Base-by-base conservation (phyloP, 2,113 vertebrate genomes). In the Perca fluviatilis region DNA sequence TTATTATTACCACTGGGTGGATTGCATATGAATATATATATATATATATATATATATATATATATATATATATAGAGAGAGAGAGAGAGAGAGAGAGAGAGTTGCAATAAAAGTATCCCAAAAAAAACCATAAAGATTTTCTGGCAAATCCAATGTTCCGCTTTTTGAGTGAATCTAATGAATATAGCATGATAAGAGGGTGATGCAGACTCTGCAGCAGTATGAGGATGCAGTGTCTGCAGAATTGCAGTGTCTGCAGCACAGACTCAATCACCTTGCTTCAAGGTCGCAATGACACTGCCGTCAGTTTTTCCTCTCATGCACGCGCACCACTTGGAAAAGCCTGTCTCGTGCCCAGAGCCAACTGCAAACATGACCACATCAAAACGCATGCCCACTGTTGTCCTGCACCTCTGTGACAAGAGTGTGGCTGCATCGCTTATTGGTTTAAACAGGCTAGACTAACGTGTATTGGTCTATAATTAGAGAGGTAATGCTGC, bases 201-300 rank as follows among this genome's bases (percentile, higher is more conserved):
- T 70, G 79, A 79, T 86, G 87, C 87, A 82, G 81, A 90, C 84
- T 85, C 89, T 94, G 91, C 91, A 90, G 79, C 94, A 89, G 84
- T 84, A 46, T 80, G 92, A 43, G 40, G 40, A 92, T 92, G 91
- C 90, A 89, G 91, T 77, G 40, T 62, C 88, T 75, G 86, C 86
- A 91, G 89, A 93, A 93, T 88, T 92, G 94, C 94, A 92, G 94
- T 86, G 88, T 92, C 91, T 90, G 94, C 92, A 91, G 94, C 90
- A 90, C 82, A 90, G 92, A 86, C 92, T 58, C 27, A 21, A 62
- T 91, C 94, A 95, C 95, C 94, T 96, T 96, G 92, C 77, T 89
- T 94, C 95, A 96, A 96, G 95, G 95, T 95, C 95, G 93, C 91
- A 93, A 67, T 95, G 94, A 95, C 94, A 90, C 93, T 77, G 79